Percentiles rank a stretch among this genome's conserved stretches.
Evolutionary conservation across 2,113 vertebrate genomes (phyloP).

Genomic region (Anguilla rostrata): DNA sequence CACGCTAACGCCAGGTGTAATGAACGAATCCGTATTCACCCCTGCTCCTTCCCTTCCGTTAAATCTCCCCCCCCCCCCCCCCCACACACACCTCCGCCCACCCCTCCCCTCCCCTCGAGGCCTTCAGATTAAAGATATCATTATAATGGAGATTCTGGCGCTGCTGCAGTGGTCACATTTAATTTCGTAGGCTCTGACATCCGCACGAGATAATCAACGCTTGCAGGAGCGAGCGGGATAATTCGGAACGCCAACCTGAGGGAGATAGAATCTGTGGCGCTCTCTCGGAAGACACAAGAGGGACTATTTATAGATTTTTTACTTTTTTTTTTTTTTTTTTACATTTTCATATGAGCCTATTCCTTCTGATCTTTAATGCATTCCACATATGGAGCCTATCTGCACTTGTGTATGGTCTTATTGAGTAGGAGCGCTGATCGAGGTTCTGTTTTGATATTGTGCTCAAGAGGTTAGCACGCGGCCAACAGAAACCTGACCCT

Average conservation of each 20-base stretch:
- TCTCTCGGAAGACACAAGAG: neutral
- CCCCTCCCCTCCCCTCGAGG: constrained; percentile 28
- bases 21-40: constrained; percentile 36
- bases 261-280: neutral
- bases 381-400: too few species aligned
- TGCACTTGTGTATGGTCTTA: too few species aligned
- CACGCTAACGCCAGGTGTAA: constrained; percentile 33
- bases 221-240: constrained; percentile 54
- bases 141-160: constrained; percentile 64
- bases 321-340: neutral
- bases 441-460: too few species aligned
- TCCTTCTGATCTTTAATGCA: neutral
- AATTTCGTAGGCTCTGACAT: constrained; percentile 64
- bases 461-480: too few species aligned
- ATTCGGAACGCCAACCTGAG: neutral
- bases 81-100: too few species aligned
- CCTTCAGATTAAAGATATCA: constrained; percentile 65
- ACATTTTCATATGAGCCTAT: neutral
- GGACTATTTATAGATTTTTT: neutral
- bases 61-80: too few species aligned
- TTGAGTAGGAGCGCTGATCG: too few species aligned
- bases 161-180: constrained; percentile 63
- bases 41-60: constrained; percentile 27
- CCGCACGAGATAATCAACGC: constrained; percentile 64
- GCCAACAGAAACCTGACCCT: too few species aligned